Base-by-base conservation (phyloP, 2,888 invertebrate genomes). In the Synergus laeviventris region DNA sequence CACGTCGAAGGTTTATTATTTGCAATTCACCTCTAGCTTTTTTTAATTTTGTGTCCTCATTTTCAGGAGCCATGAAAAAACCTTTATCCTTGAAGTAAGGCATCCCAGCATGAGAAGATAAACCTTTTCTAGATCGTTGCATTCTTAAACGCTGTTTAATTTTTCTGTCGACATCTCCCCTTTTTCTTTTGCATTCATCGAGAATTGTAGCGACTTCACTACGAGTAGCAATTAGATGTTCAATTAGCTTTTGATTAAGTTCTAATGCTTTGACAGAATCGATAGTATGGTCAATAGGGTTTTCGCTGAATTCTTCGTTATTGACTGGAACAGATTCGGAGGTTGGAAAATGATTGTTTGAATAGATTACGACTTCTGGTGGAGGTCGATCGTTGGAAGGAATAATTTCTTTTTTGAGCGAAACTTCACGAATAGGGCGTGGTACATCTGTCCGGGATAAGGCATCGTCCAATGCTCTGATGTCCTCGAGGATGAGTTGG, bases 11-110 rank as follows among this genome's bases (percentile, higher is more conserved):
- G 66, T 87, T 81, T 18, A 86, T 79, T 0, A 90, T 77, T 16
- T 87, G 86, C 11, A 91, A 80, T 76, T 91, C 91, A 4, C 85
- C 85, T 54, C 84, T 88, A 1, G 78, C 80, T 49, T 84, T 84
- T 81, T 92, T 92, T 85, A 92, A 91, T 36, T 90, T 89, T 8
- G 93, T 93, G 84, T 96, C 95, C 5, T 91, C 90, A 88, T 96
- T 96, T 31, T 89, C 87, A 0, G 93, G 93, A 24, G 94, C 93
- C 4, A 92, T 89, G 82, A 92, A 93, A 31, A 92, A 92, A 24
- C 91, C 84, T 31, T 87, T 90, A 83, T 95, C 94, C 85, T 94
- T 95, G 82, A 96, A 96, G 86, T 94, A 96, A 1, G 95, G 93
- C 84, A 93, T 92, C 42, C 94, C 92, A 86, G 93, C 92, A 76